Percentiles rank a stretch among this genome's conserved stretches.
Evolutionary conservation across 2,113 vertebrate genomes (phyloP).

Genomic region (Thunnus maccoyii): DNA sequence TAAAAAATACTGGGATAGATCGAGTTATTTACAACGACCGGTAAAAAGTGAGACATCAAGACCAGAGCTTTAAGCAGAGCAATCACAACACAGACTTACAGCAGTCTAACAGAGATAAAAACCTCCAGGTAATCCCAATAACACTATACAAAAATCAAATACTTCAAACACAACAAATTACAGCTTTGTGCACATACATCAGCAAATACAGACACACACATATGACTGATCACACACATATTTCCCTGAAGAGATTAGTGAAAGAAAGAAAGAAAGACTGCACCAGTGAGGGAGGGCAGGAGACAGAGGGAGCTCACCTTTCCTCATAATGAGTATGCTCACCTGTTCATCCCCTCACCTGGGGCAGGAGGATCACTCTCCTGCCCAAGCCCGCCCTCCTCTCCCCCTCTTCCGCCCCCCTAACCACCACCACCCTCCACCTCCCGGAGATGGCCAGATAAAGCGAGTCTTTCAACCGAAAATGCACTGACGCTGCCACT

Average conservation of each 20-base stretch:
- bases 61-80: not conserved
- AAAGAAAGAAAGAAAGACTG: constrained; percentile 46
- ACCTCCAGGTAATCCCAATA: constrained; percentile 31
- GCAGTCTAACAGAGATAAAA: constrained; percentile 20
- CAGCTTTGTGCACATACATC: constrained; percentile 44
- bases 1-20: constrained; percentile 1
- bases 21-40: not conserved
- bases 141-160: constrained; percentile 39
- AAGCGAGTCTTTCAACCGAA: constrained; percentile 79
- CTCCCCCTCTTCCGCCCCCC: not conserved
- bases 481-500: constrained; percentile 60
- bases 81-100: constrained; percentile 11
- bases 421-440: constrained; percentile 19
- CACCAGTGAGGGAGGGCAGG: constrained; percentile 57
- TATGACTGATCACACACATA: constrained; percentile 19
- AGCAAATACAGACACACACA: constrained; percentile 51
- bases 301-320: constrained; percentile 82
- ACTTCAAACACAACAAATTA: constrained; percentile 35
- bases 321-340: constrained; percentile 83
- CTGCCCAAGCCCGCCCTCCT: not conserved
- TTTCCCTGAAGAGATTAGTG: constrained; percentile 67
- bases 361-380: constrained; percentile 79
- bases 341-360: constrained; percentile 87
- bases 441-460: constrained; percentile 78
- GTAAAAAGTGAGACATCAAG: not conserved